Evolutionary conservation across 1,140 invertebrate genomes (phyloP).

Genomic region (Macrosteles quadrilineatus): DNA sequence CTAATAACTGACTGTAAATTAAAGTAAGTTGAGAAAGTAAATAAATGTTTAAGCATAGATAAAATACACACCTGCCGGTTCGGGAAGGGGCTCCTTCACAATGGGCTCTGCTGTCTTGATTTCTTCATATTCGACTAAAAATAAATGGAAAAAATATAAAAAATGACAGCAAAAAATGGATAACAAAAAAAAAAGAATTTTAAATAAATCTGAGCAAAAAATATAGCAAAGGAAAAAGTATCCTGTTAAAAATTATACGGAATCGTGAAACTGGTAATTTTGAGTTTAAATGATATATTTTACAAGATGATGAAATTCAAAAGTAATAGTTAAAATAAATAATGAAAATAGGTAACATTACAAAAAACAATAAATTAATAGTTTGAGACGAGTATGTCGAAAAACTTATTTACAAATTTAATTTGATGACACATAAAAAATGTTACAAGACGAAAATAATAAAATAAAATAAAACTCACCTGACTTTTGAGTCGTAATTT

Average conservation of each 20-base stretch:
- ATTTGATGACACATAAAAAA: constrained; percentile 1
- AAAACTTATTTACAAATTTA: too few species aligned
- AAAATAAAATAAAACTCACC: constrained; percentile 29
- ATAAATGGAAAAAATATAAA: constrained; percentile 28
- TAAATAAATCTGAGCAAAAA: neutral
- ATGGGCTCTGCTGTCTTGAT: constrained; percentile 34
- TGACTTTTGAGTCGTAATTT: constrained; percentile 1
- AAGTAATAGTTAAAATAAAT: too few species aligned
- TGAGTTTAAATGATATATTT: constrained; percentile 11
- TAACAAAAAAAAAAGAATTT: neutral
- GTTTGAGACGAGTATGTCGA: too few species aligned
- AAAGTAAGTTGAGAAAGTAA: too few species aligned
- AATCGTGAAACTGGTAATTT: constrained; percentile 5
- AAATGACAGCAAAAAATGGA: neutral
- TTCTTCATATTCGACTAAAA: constrained; percentile 47
- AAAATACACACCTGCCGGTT: constrained; percentile 17
- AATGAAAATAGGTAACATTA: too few species aligned
- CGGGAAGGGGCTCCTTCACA: constrained; percentile 29
- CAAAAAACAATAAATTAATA: too few species aligned
- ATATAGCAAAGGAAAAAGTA: neutral
- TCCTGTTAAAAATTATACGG: neutral
- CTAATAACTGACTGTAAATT: too few species aligned
- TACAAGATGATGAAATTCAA: constrained; percentile 25
- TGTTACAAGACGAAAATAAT: constrained; percentile 7
- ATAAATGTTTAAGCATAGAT: too few species aligned